Conservation (phyloP, 1,140 invertebrate species). For the Pseudoatta argentina region DNA sequence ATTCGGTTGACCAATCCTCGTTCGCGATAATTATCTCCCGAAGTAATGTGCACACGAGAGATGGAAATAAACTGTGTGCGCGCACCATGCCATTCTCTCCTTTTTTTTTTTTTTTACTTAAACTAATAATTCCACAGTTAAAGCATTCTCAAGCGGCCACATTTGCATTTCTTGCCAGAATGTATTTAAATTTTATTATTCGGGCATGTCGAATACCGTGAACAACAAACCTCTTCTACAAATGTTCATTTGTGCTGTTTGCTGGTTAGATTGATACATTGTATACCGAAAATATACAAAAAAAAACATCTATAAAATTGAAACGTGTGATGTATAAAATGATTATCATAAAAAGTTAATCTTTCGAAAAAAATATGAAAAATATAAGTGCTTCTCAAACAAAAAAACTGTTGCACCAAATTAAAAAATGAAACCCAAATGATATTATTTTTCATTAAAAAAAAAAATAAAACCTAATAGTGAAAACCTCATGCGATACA, state of each 20-base stretch:
- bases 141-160: slow-evolving; percentile 11
- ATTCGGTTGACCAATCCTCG: slow-evolving; percentile 62
- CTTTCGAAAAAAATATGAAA: too few relatives aligned
- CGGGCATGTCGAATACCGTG: background rate
- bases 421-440: too few relatives aligned
- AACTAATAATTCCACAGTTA: slow-evolving; percentile 52
- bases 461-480: too few relatives aligned
- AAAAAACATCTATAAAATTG: background rate
- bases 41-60: slow-evolving; percentile 44
- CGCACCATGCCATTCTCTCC: background rate
- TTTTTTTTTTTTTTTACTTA: slow-evolving; percentile 38
- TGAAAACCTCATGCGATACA: too few relatives aligned
- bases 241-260: background rate
- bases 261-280: background rate
- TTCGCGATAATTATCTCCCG: slow-evolving; percentile 63
- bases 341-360: too few relatives aligned
- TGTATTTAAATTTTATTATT: slow-evolving; percentile 51
- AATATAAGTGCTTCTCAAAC: too few relatives aligned
- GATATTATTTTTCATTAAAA: too few relatives aligned
- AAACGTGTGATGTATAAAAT: too few relatives aligned
- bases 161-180: slow-evolving; percentile 46
- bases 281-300: background rate
- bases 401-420: too few relatives aligned
- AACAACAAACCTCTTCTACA: background rate
- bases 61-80: slow-evolving; percentile 47